Conservation (phyloP, 2,888 invertebrate species). For the Halictus quadricinctus region DNA sequence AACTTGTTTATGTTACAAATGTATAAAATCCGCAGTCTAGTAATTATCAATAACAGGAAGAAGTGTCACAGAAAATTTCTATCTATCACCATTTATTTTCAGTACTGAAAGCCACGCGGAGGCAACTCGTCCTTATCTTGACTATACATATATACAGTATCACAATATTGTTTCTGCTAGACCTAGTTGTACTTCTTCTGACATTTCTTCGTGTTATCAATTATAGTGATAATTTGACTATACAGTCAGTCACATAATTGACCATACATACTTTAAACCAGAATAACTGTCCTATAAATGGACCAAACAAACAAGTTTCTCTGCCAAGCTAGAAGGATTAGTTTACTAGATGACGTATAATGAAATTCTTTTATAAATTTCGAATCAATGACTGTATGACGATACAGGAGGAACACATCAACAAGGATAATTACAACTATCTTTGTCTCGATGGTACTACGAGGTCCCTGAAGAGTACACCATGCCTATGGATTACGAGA, state of each 20-base stretch:
- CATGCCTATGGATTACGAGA: constrained; percentile 91
- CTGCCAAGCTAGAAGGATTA: too few relatives aligned
- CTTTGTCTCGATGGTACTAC: constrained; percentile 90
- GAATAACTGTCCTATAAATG: too few relatives aligned
- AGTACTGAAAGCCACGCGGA: not conserved
- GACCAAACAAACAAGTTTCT: too few relatives aligned
- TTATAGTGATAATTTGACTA: too few relatives aligned
- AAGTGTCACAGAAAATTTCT: too few relatives aligned
- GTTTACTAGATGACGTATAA: not conserved
- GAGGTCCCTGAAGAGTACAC: constrained; percentile 84
- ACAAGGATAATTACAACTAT: constrained; percentile 85
- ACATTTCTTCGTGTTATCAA: too few relatives aligned
- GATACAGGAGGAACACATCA: constrained; percentile 39
- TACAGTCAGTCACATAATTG: too few relatives aligned
- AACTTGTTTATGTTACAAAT: too few relatives aligned
- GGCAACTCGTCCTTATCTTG: not conserved
- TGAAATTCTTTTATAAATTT: not conserved
- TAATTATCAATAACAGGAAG: too few relatives aligned
- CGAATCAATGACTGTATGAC: not conserved
- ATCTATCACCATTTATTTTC: not conserved
- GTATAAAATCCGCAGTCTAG: too few relatives aligned
- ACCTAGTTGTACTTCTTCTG: not conserved
- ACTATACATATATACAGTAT: not conserved
- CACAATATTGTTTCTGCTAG: not conserved
- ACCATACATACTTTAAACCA: too few relatives aligned